Evolutionary conservation across 2,888 invertebrate species (phyloP).

Genomic region (Eulithis prunata): DNA sequence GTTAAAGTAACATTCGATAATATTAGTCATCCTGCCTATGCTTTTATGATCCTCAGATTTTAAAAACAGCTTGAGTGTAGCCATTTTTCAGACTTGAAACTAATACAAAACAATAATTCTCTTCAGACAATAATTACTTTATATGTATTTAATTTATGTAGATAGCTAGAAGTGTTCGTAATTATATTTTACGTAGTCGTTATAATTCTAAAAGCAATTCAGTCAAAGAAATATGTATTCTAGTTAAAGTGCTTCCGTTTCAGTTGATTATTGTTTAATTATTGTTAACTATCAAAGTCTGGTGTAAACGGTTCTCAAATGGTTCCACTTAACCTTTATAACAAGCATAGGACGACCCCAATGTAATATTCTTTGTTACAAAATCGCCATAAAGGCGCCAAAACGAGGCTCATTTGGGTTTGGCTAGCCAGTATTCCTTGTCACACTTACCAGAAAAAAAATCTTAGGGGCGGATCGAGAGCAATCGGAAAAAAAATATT

Average conservation of each 20-base stretch:
- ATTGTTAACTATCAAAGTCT: too few relatives aligned
- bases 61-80: not conserved
- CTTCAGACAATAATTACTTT: conserved; percentile 5
- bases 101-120: conserved; percentile 7
- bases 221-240: conserved; percentile 16
- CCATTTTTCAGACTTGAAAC: not conserved
- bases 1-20: too few relatives aligned
- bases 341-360: too few relatives aligned
- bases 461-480: too few relatives aligned
- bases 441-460: not conserved
- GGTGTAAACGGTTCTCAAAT: too few relatives aligned
- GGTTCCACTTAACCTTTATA: too few relatives aligned
- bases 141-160: conserved; percentile 12
- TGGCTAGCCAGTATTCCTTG: not conserved
- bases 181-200: conserved; percentile 20
- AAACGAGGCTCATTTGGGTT: not conserved
- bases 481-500: too few relatives aligned
- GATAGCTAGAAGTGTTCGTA: conserved; percentile 7
- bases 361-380: too few relatives aligned
- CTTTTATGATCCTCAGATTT: not conserved
- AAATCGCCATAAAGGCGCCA: not conserved
- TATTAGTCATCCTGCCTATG: too few relatives aligned
- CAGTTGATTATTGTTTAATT: conserved; percentile 1
- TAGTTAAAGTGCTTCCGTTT: conserved; percentile 8
- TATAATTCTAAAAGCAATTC: conserved; percentile 24